A percentile compares a stretch with the other conserved stretches of the same genome.
These are phyloP conservation scores for Muscicapa adusta DNA, from an alignment of 2,113 vertebrate species.

Conservation along the genomic window DNA sequence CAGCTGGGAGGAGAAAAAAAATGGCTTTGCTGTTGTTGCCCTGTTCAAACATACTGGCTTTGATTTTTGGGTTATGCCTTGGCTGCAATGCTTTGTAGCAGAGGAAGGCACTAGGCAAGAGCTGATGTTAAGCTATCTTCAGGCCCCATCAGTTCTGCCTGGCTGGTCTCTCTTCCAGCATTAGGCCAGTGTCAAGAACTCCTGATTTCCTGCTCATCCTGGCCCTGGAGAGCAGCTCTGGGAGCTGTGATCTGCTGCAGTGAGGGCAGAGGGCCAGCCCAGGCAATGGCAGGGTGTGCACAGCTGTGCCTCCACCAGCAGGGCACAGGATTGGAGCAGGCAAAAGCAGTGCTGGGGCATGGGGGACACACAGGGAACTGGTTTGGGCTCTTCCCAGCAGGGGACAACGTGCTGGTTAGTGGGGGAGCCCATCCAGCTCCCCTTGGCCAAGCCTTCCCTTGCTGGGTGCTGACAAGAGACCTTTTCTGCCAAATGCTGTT, in stretches of 20 bases:
- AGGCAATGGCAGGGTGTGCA: accelerated
- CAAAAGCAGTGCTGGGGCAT: neutral
- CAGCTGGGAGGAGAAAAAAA: neutral
- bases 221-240: neutral
- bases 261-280: neutral
- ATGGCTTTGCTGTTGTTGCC: neutral
- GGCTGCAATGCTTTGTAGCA: neutral
- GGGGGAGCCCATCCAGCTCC: neutral
- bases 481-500: accelerated
- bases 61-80: neutral
- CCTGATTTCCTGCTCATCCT: neutral
- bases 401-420: accelerated
- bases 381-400: neutral
- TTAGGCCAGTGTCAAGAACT: neutral
- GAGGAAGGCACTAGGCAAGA: neutral
- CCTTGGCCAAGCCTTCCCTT: neutral
- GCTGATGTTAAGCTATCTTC: neutral
- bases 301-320: accelerated
- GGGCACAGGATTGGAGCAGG: accelerated
- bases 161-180: neutral
- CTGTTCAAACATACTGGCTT: neutral
- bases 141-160: neutral
- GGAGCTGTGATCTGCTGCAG: neutral
- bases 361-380: accelerated
- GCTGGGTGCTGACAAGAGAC: neutral